Evolutionary conservation across 2,113 vertebrate genomes (phyloP).

Genomic region (Gasterosteus aculeatus): DNA sequence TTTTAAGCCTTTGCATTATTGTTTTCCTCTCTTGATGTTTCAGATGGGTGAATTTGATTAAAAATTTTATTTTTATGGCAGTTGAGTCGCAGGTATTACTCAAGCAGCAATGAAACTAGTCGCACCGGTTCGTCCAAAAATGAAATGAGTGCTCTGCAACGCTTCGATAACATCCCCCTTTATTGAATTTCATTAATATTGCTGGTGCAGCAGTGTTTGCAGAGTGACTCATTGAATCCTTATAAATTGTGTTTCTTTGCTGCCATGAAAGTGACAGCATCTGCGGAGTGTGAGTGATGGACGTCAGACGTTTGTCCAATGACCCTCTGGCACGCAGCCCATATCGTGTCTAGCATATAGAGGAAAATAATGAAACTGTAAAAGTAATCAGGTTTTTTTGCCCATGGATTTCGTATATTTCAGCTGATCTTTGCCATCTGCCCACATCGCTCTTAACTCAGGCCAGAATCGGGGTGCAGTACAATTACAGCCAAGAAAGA

Average conservation of each 20-base stretch:
- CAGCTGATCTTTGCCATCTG: slow-evolving; percentile 38
- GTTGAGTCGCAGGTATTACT: slow-evolving; percentile 42
- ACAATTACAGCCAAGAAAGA: slow-evolving; percentile 50
- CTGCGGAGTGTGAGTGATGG: slow-evolving; percentile 53
- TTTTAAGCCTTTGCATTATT: slow-evolving; percentile 43
- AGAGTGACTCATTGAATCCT: slow-evolving; percentile 43
- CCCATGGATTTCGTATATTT: slow-evolving; percentile 40
- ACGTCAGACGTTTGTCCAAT: slow-evolving; percentile 63
- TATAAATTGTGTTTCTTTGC: slow-evolving; percentile 60
- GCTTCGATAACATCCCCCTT: slow-evolving; percentile 35
- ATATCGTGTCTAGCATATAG: slow-evolving; percentile 29
- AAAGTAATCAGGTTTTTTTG: slow-evolving; percentile 19
- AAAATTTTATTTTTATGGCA: slow-evolving; percentile 56
- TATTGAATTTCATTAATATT: slow-evolving; percentile 51
- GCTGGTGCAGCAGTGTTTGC: slow-evolving; percentile 30
- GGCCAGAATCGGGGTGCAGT: slow-evolving; percentile 16
- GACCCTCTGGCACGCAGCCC: slow-evolving; percentile 24
- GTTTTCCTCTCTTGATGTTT: slow-evolving; percentile 25
- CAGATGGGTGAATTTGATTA: slow-evolving; percentile 42
- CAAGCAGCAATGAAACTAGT: slow-evolving; percentile 36
- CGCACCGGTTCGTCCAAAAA: slow-evolving; percentile 30
- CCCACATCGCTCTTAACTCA: neutral
- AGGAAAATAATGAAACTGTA: slow-evolving; percentile 50
- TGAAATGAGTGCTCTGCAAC: slow-evolving; percentile 38
- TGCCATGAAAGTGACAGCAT: slow-evolving; percentile 61